Evolutionary conservation across 2,113 vertebrate species (phyloP).

Genomic region (Megaceryle torquata): DNA sequence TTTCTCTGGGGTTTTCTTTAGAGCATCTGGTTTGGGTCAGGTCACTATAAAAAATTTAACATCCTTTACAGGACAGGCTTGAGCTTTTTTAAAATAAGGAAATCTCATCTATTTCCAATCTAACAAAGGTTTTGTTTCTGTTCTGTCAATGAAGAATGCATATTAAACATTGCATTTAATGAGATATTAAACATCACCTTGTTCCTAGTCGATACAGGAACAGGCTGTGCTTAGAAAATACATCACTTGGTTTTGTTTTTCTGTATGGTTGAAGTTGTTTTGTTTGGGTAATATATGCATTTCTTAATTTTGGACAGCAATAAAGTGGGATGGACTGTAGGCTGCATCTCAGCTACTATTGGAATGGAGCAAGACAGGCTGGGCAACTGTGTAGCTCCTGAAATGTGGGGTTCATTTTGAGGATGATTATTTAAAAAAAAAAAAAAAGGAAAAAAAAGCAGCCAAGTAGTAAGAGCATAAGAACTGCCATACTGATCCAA

Average conservation of each 20-base stretch:
- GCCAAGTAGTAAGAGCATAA: background rate
- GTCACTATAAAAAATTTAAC: conserved; percentile 48
- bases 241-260: background rate
- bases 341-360: background rate
- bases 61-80: background rate
- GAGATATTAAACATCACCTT: conserved; percentile 36
- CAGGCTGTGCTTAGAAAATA: background rate
- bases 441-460: background rate
- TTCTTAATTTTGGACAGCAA: background rate
- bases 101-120: background rate
- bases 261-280: background rate
- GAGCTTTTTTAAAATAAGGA: conserved; percentile 17
- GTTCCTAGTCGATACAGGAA: background rate
- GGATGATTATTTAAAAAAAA: background rate
- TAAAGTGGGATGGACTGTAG: background rate
- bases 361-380: background rate
- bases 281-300: background rate
- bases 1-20: conserved; percentile 45
- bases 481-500: background rate
- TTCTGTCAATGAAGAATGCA: background rate
- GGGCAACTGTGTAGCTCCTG: fast-evolving
- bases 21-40: conserved; percentile 43
- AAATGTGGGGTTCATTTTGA: background rate
- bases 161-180: conserved; percentile 27
- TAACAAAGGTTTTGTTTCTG: background rate